Evolutionary conservation across 2,113 vertebrate genomes (phyloP).

Genomic region (Plotosus lineatus): DNA sequence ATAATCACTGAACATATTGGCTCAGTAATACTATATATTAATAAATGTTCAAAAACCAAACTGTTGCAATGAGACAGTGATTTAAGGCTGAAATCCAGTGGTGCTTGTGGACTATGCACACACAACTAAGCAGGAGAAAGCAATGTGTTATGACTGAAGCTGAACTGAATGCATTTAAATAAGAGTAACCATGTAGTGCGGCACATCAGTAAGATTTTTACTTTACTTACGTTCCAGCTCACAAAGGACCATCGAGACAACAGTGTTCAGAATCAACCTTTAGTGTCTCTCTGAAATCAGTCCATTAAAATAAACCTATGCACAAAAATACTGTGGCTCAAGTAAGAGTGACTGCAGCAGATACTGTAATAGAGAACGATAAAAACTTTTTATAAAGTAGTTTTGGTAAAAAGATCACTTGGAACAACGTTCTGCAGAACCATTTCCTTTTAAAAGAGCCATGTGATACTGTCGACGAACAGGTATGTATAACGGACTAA

Average conservation of each 20-base stretch:
- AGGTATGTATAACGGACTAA: neutral
- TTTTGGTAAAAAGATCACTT: neutral
- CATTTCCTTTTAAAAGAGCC: neutral
- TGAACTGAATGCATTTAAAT: neutral
- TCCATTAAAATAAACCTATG: neutral
- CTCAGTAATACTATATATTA: neutral
- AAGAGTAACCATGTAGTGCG: neutral
- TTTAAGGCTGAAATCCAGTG: neutral
- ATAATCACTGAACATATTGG: too few relatives aligned
- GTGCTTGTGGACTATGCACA: neutral
- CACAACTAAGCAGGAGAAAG: slow-evolving; percentile 3
- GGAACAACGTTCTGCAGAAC: neutral
- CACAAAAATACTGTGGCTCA: slow-evolving; percentile 24
- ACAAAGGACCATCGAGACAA: neutral
- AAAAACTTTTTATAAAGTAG: neutral
- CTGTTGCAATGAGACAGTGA: neutral
- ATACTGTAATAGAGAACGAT: slow-evolving; percentile 2
- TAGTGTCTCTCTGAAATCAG: neutral
- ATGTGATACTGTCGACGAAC: neutral
- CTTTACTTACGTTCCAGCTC: neutral
- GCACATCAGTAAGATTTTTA: neutral
- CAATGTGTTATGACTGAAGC: neutral
- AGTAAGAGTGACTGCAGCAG: neutral
- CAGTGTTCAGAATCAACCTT: neutral
- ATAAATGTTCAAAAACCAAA: slow-evolving; percentile 12